Conservation (phyloP, 1,140 invertebrate species). For the Macrobrachium nipponense region DNA sequence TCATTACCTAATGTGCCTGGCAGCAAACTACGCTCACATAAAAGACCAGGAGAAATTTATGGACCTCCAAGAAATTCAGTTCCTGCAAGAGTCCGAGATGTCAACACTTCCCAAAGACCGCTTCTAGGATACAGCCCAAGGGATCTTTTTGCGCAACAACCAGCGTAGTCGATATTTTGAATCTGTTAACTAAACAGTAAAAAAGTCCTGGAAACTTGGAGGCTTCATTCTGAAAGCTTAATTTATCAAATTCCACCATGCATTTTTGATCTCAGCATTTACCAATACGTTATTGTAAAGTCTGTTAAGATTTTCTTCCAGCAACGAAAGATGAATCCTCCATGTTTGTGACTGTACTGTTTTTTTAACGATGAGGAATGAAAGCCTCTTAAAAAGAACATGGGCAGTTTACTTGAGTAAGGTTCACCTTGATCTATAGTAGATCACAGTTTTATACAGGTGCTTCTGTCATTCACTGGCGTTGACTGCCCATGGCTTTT, state of each 20-base stretch:
- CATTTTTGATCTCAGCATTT: not conserved
- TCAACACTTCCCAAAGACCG: conserved; percentile 67
- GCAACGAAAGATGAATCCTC: not conserved
- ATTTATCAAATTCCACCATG: not conserved
- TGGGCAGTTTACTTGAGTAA: too few species aligned
- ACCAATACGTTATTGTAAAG: too few species aligned
- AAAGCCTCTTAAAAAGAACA: conserved; percentile 16
- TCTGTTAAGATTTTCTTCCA: too few species aligned
- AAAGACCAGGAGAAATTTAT: conserved; percentile 93
- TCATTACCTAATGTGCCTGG: conserved; percentile 94
- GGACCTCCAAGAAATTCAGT: conserved; percentile 89
- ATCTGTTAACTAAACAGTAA: conserved; percentile 23
- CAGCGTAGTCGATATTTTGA: conserved; percentile 48
- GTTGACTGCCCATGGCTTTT: too few species aligned
- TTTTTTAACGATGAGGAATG: not conserved
- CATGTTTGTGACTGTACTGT: conserved; percentile 19
- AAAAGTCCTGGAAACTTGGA: conserved; percentile 7
- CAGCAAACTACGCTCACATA: conserved; percentile 96
- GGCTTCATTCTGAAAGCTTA: not conserved
- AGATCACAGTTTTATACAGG: too few species aligned
- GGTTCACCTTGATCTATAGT: too few species aligned
- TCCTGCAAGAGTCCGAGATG: conserved; percentile 80
- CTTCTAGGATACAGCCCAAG: conserved; percentile 78
- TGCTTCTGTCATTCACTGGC: too few species aligned
- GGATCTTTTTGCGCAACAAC: conserved; percentile 73